Evolutionary conservation across 1,140 invertebrate species (phyloP).

Genomic region (Andricus grossulariae): DNA sequence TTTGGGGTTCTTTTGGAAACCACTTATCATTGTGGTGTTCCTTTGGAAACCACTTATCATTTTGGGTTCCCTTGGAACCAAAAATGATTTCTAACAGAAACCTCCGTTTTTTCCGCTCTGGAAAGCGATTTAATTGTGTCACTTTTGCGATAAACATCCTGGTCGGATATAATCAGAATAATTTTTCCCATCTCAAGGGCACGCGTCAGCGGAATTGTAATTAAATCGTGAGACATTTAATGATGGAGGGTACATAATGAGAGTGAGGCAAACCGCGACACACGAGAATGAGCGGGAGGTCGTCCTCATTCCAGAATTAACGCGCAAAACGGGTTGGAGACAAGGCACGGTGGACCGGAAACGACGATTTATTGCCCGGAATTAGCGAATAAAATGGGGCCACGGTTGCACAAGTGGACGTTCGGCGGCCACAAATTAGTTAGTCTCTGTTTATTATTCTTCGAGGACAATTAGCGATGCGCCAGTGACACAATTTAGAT

Average conservation of each 20-base stretch:
- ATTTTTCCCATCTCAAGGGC: conserved; percentile 8
- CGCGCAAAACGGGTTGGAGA: conserved; percentile 27
- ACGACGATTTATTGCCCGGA: conserved; percentile 49
- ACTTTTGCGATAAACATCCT: conserved; percentile 12
- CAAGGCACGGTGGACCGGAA: conserved; percentile 44
- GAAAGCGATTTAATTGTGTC: conserved; percentile 1
- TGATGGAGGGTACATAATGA: conserved; percentile 18
- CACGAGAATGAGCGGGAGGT: conserved; percentile 5
- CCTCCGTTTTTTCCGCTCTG: not conserved
- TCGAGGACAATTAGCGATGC: conserved; percentile 9
- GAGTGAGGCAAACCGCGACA: conserved; percentile 11
- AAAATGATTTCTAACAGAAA: too few species aligned
- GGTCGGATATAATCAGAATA: conserved; percentile 4
- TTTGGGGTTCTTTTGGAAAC: too few species aligned
- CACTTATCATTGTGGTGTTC: too few species aligned
- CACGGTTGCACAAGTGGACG: conserved; percentile 31
- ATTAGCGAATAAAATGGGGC: conserved; percentile 46
- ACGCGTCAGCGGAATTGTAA: conserved; percentile 14
- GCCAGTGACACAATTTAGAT: not conserved
- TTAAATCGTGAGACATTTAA: conserved; percentile 25
- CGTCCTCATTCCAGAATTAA: conserved; percentile 1
- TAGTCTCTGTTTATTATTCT: conserved; percentile 28
- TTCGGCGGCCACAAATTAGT: conserved; percentile 35
- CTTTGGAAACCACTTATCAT: too few species aligned
- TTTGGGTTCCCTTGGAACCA: too few species aligned